phyloP scores from a whole-genome alignment of 2,797 vertebrate species.

The Remorina albescens region DNA sequence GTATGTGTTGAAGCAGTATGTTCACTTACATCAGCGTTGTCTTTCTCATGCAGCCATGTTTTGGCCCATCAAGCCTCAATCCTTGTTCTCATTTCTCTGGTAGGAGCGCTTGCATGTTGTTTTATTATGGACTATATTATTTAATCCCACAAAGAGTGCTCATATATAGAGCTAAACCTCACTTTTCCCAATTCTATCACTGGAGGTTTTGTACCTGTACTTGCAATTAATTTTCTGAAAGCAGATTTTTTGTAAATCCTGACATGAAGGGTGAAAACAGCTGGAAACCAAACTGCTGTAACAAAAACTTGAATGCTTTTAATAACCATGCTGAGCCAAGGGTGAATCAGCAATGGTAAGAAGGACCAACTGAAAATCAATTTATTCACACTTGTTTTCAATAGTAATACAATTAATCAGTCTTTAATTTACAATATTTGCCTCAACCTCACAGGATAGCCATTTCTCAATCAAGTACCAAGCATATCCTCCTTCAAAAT shows the following conservation, averaged over 20 bases:
- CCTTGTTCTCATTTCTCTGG: not conserved
- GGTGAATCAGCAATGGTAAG: not conserved
- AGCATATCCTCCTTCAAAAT: too few species aligned
- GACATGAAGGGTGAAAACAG: not conserved
- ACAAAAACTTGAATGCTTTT: not conserved
- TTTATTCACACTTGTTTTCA: not conserved
- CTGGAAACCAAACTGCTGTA: not conserved
- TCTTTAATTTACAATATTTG: not conserved
- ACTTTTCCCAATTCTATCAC: not conserved
- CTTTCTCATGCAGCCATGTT: slow-evolving; percentile 19
- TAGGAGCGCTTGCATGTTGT: not conserved
- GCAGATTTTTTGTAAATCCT: not conserved
- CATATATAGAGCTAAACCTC: not conserved
- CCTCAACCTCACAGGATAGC: not conserved
- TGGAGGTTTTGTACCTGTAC: not conserved
- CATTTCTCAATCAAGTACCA: not conserved
- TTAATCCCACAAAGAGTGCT: not conserved
- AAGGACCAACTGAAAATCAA: too few species aligned
- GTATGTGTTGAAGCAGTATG: too few species aligned
- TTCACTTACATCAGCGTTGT: not conserved
- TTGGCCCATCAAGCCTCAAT: slow-evolving; percentile 8
- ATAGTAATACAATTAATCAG: not conserved
- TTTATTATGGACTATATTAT: slow-evolving; percentile 1
- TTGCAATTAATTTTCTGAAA: not conserved
- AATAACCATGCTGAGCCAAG: not conserved